phyloP scores from a whole-genome alignment of 2,888 invertebrate genomes.

The Lasioglossum marginatum region DNA sequence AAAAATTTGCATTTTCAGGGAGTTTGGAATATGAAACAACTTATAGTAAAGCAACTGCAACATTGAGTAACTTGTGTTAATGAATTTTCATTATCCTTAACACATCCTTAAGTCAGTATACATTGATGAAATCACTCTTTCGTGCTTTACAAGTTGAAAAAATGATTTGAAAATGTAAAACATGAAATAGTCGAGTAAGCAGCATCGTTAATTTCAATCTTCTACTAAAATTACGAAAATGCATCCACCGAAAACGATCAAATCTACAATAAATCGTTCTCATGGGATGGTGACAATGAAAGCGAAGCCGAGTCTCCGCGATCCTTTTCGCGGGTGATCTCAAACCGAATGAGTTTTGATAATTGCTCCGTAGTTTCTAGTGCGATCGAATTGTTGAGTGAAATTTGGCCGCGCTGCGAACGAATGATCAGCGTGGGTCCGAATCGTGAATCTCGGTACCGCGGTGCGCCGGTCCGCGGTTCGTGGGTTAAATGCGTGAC shows the following conservation, averaged over 20 bases:
- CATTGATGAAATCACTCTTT: background rate
- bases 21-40: background rate
- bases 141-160: background rate
- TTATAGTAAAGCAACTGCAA: background rate
- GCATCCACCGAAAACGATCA: background rate
- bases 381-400: background rate
- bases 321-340: background rate
- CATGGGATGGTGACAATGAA: background rate
- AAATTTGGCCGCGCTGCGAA: background rate
- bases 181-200: background rate
- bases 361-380: background rate
- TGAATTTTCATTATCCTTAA: background rate
- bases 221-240: background rate
- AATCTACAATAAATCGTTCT: background rate
- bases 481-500: constrained; percentile 39
- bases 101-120: background rate
- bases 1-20: background rate
- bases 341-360: background rate
- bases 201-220: background rate
- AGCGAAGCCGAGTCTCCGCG: background rate
- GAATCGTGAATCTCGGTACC: constrained; percentile 16
- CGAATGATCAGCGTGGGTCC: background rate
- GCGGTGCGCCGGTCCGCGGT: constrained; percentile 20
- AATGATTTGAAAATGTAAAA: background rate
- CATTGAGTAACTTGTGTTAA: background rate